Evolutionary conservation across 64 coral and sea anemone genomes (phyloP).

Genomic region (Hydrozoanthus tunicans): DNA sequence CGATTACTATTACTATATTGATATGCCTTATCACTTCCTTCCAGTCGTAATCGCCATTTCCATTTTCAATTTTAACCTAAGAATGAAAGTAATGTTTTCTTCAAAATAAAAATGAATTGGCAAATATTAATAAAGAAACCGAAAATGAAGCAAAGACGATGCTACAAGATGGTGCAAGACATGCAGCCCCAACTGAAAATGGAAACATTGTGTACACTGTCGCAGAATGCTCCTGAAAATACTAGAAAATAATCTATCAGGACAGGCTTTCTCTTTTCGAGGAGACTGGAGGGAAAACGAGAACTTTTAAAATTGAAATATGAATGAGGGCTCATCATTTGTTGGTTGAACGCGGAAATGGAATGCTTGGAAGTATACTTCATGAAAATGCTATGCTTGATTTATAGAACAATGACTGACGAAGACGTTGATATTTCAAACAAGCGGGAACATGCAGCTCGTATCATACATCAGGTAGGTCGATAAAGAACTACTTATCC

Average conservation of each 20-base stretch:
- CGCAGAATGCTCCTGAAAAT: conserved; percentile 7
- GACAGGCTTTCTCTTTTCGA: not conserved
- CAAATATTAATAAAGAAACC: no score
- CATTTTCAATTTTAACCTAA: no score
- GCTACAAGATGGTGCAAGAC: not conserved
- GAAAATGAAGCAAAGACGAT: not conserved
- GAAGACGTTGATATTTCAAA: not conserved
- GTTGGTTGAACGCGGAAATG: not conserved
- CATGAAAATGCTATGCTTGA: not conserved
- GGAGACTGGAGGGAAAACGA: not conserved
- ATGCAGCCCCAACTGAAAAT: not conserved
- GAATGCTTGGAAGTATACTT: not conserved
- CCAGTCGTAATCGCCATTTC: no score
- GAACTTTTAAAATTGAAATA: not conserved
- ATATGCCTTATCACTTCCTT: no score
- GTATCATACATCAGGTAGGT: no score
- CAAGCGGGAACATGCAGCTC: no score
- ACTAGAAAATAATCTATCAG: not conserved
- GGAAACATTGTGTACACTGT: not conserved
- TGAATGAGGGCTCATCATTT: not conserved
- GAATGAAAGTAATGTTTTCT: no score
- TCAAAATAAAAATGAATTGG: no score
- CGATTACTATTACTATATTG: no score
- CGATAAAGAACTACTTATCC: no score
- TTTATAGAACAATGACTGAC: not conserved